These are phyloP conservation scores for Ptychochromis oligacanthus DNA, from an alignment of 2,113 vertebrate species.

Conservation along the genomic window DNA sequence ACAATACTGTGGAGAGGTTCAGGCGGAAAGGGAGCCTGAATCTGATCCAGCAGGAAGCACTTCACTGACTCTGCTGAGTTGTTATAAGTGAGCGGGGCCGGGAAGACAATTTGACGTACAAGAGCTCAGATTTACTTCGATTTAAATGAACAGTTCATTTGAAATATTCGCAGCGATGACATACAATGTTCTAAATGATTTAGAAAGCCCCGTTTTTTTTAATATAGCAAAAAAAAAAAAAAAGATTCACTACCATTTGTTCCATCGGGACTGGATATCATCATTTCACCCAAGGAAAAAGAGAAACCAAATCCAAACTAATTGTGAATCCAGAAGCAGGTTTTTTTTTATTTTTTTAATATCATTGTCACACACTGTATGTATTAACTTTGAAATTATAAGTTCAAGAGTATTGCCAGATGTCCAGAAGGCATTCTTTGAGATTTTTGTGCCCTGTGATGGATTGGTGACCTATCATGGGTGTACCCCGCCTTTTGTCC, in stretches of 20 bases:
- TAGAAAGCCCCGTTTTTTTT: constrained; percentile 22
- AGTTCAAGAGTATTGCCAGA: not conserved
- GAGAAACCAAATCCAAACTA: not conserved
- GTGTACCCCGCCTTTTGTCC: not conserved
- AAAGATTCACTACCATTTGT: not conserved
- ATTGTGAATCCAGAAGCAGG: not conserved
- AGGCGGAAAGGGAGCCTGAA: constrained; percentile 45
- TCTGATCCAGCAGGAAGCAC: constrained; percentile 64
- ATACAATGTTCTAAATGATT: constrained; percentile 10
- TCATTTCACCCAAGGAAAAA: not conserved
- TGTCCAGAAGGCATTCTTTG: not conserved
- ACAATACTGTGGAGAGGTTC: constrained; percentile 40
- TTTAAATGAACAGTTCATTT: constrained; percentile 31
- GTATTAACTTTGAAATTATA: not conserved
- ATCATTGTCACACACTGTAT: not conserved
- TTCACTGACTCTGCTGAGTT: constrained; percentile 47
- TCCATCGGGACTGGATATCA: not conserved
- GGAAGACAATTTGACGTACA: constrained; percentile 48
- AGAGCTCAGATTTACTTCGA: constrained; percentile 52
- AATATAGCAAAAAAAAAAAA: not conserved
- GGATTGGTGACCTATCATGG: not conserved
- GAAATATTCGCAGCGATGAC: constrained; percentile 19
- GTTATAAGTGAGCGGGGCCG: constrained; percentile 54
- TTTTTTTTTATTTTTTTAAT: not conserved
- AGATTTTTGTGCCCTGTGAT: not conserved